A percentile compares a stretch with the other conserved stretches of the same genome.
Conservation (phyloP, 2,113 vertebrate genomes). For the Pterocles orientalis region DNA sequence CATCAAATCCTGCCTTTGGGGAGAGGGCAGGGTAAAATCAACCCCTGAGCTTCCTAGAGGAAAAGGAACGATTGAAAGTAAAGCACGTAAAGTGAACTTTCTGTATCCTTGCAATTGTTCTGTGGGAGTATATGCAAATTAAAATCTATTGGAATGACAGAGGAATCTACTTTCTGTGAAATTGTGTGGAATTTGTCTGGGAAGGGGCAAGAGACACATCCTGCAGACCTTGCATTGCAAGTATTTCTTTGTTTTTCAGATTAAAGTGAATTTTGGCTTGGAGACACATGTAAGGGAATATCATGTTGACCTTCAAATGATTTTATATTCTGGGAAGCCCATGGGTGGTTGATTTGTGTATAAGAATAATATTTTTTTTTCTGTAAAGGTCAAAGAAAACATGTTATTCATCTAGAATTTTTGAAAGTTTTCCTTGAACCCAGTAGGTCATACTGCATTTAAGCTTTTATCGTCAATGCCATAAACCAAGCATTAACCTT, state of each 20-base stretch:
- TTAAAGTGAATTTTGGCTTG: not conserved
- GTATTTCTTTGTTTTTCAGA: not conserved
- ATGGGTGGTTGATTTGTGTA: not conserved
- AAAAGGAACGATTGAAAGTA: not conserved
- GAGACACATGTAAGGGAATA: not conserved
- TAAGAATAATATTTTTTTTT: not conserved
- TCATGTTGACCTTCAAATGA: not conserved
- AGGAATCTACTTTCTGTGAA: not conserved
- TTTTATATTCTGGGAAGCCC: not conserved
- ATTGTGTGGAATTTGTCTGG: not conserved
- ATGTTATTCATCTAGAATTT: not conserved
- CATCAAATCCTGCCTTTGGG: not conserved
- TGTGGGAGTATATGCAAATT: not conserved
- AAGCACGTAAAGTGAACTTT: not conserved
- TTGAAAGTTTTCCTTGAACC: not conserved
- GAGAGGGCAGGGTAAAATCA: not conserved
- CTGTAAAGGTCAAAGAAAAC: not conserved
- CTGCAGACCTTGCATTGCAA: not conserved
- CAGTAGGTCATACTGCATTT: not conserved
- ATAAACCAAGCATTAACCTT: not conserved
- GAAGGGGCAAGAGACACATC: not conserved
- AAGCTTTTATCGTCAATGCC: not conserved
- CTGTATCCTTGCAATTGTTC: not conserved
- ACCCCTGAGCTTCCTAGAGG: not conserved
- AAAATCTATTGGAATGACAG: not conserved